Evolutionary conservation across 2,888 invertebrate genomes (phyloP).

Genomic region (Xanthorhoe designata): DNA sequence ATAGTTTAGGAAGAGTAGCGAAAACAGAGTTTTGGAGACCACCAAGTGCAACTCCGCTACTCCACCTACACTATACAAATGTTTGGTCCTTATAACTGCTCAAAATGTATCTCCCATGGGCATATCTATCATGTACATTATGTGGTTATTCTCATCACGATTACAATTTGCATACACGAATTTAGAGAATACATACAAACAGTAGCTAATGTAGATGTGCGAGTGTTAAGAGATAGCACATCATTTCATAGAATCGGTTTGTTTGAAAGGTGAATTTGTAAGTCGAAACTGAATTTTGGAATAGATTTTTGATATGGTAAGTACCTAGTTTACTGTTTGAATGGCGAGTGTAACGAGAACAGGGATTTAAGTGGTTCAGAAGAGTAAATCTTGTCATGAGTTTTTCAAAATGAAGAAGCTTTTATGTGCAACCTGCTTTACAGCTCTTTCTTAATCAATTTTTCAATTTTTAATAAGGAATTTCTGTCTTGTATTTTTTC

Average conservation of each 20-base stretch:
- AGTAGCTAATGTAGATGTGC: conserved; percentile 5
- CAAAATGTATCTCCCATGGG: conserved; percentile 18
- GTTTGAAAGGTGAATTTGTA: conserved; percentile 37
- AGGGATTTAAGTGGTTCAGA: too few relatives aligned
- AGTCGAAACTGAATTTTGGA: conserved; percentile 24
- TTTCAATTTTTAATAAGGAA: too few relatives aligned
- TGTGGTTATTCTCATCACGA: conserved; percentile 43
- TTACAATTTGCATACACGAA: conserved; percentile 41
- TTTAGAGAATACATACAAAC: conserved; percentile 37
- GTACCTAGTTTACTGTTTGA: conserved; percentile 22
- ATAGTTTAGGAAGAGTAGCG: too few relatives aligned
- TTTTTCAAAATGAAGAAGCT: too few relatives aligned
- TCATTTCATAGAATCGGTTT: conserved; percentile 41
- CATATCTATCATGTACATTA: conserved; percentile 41
- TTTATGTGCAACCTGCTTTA: too few relatives aligned
- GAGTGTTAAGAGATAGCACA: conserved; percentile 21
- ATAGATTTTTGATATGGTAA: conserved; percentile 25
- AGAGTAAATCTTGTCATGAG: too few relatives aligned
- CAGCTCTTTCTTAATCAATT: too few relatives aligned
- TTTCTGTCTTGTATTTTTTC: too few relatives aligned
- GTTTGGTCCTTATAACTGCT: too few relatives aligned
- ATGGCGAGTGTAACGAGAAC: not conserved
- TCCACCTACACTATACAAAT: too few relatives aligned
- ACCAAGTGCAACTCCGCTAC: too few relatives aligned
- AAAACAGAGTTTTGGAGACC: too few relatives aligned